Conservation (phyloP, 1,140 invertebrate species). For the Panagrolaimus sp. region DNA sequence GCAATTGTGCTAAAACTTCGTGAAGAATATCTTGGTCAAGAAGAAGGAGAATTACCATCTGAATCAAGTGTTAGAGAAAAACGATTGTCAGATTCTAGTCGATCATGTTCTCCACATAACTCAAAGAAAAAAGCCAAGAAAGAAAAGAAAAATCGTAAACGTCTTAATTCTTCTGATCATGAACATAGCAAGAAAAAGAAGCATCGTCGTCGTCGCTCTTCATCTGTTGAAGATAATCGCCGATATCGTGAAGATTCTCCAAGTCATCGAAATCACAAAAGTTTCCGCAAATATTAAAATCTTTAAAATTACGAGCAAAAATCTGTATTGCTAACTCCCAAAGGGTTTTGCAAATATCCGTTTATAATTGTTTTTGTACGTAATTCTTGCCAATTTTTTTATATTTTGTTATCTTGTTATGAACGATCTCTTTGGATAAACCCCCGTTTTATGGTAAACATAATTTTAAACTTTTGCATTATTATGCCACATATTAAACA, state of each 20-base stretch:
- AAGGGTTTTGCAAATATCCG: too few species aligned
- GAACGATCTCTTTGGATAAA: too few species aligned
- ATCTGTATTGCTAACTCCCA: too few species aligned
- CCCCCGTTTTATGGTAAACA: too few species aligned
- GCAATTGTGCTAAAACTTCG: too few species aligned
- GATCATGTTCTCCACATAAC: background rate
- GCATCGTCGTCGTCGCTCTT: background rate
- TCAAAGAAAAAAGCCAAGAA: background rate
- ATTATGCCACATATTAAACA: too few species aligned
- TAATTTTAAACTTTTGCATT: too few species aligned
- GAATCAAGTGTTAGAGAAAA: background rate
- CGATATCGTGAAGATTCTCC: background rate
- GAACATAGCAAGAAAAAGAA: background rate
- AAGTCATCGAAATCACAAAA: background rate
- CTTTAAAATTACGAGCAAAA: too few species aligned
- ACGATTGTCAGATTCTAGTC: background rate
- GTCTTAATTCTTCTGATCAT: background rate
- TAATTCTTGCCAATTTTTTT: too few species aligned
- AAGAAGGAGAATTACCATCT: background rate
- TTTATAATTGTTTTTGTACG: too few species aligned
- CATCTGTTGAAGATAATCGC: background rate
- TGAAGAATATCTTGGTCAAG: too few species aligned
- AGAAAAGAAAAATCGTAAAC: slow-evolving; percentile 2
- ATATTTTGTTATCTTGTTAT: too few species aligned
- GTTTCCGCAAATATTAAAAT: background rate